Evolutionary conservation across 2,888 invertebrate species (phyloP).

Genomic region (Drosophila setosimentum): DNA sequence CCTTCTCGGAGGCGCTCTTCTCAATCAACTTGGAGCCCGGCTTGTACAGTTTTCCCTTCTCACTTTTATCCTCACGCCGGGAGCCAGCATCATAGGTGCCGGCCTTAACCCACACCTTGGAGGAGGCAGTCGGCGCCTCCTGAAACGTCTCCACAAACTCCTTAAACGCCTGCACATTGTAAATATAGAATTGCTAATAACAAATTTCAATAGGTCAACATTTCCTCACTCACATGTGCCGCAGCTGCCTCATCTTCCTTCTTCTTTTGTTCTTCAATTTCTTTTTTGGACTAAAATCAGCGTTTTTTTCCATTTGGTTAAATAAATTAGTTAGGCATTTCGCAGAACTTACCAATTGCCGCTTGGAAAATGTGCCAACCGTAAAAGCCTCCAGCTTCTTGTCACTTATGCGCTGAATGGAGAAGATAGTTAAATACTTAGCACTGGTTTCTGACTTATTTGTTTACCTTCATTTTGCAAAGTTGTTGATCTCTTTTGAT

Average conservation of each 20-base stretch:
- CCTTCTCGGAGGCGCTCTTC: conserved; percentile 88
- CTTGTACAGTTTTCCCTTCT: conserved; percentile 96
- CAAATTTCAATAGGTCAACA: accelerated
- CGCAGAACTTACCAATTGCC: conserved; percentile 85
- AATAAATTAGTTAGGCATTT: background rate
- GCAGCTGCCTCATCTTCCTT: conserved; percentile 96
- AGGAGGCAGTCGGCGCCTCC: conserved; percentile 91
- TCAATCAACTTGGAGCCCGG: conserved; percentile 92
- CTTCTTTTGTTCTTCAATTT: conserved; percentile 93
- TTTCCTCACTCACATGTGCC: conserved; percentile 89
- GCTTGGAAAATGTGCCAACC: conserved; percentile 90
- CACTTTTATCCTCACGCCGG: conserved; percentile 94
- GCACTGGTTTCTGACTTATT: background rate
- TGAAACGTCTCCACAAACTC: conserved; percentile 99
- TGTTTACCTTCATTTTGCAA: conserved; percentile 58
- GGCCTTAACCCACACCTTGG: conserved; percentile 99
- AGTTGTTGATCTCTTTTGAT: background rate
- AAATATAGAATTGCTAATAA: background rate
- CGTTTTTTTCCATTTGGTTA: background rate
- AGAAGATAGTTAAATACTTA: conserved; percentile 7
- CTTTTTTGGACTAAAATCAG: conserved; percentile 88
- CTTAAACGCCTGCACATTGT: conserved; percentile 91
- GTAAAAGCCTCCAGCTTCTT: conserved; percentile 92
- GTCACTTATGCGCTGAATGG: conserved; percentile 87
- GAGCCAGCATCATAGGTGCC: conserved; percentile 98